Evolutionary conservation across 2,888 invertebrate genomes (phyloP).

Genomic region (Hyalella azteca): DNA sequence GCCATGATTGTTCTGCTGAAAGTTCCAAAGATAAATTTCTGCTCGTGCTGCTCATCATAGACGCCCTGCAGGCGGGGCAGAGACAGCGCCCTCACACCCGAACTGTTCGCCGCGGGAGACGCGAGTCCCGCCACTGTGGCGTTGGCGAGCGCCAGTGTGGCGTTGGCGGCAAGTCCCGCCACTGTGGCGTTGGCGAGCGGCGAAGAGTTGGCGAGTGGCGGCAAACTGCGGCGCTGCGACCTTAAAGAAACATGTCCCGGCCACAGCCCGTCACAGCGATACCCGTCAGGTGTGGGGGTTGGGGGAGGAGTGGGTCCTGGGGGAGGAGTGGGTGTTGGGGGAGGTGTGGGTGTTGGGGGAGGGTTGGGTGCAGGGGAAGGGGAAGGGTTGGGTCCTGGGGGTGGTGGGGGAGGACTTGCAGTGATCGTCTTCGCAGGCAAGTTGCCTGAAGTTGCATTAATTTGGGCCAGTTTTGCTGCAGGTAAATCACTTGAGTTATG

Average conservation of each 20-base stretch:
- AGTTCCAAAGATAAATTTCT: conserved; percentile 42
- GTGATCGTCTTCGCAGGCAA: conserved; percentile 44
- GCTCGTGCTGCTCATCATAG: neutral
- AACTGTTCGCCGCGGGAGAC: neutral
- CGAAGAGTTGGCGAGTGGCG: neutral
- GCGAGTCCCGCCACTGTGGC: neutral
- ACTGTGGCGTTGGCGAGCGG: neutral
- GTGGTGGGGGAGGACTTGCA: conserved; percentile 49
- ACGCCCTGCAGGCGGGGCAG: neutral
- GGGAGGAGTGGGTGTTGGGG: neutral
- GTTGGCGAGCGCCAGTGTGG: neutral
- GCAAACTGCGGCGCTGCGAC: neutral
- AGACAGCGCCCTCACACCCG: neutral
- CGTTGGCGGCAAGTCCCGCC: no score
- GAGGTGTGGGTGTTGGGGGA: conserved; percentile 42
- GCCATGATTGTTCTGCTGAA: conserved; percentile 38
- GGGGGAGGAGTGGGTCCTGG: conserved; percentile 43
- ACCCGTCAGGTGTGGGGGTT: conserved; percentile 39
- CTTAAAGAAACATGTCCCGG: neutral
- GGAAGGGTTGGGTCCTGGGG: conserved; percentile 40
- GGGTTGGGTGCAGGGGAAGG: neutral
- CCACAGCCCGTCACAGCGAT: conserved; percentile 54
- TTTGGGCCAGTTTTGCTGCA: neutral
- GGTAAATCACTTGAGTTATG: neutral
- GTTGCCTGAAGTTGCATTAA: no score